Base-by-base conservation (phyloP, 2,888 invertebrate genomes). In the Plagodis pulveraria region DNA sequence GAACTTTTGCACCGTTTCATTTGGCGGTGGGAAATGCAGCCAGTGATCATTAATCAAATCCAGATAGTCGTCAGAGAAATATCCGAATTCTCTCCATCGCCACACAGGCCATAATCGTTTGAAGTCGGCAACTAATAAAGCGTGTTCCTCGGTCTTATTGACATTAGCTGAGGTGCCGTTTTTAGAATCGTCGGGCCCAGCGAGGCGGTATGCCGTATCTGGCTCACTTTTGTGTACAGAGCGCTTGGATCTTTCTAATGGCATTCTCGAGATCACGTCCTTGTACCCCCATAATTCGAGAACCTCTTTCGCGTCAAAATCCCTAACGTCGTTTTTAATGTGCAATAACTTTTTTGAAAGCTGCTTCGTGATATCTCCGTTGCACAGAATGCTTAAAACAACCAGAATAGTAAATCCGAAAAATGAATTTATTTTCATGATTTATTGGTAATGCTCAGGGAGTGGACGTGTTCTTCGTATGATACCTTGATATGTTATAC, bases 41-140 rank as follows among this genome's bases (percentile, higher is more conserved):
- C 97, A 97, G 78, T 96, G 95, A 0, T 93, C 88, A 83, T 96
- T 96, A 63, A 96, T 95, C 63, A 93, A 80, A 57, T 89, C 76
- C 70, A 95, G 74, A 72, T 94, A 94, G 61, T 94, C 93, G 42
- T 94, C 94, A 5, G 88, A 83, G 77, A 95, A 95, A 74, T 91
- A 93, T 32, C 94, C 94, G 60, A 85, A 75, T 47, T 87, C 72
- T 62, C 80, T 81, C 95, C 95, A 95, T 42, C 79, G 75, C 33
- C 84, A 77, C 50, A 93, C 81, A 11, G 93, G 91, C 92, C 93
- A 93, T 45, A 75, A 61, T 65, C 68, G 75, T 62, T 85, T 87
- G 74, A 93, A 93, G 56, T 78, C 75, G 33, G 72, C 74, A 45
- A 90, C 67, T 62, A 91, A 74, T 70, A 77, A 62, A 62, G 70